Evolutionary conservation across 2,888 invertebrate species (phyloP), one percentile per base, ranked within the genome.

Genomic region (Eremobia ochroleuca): DNA sequence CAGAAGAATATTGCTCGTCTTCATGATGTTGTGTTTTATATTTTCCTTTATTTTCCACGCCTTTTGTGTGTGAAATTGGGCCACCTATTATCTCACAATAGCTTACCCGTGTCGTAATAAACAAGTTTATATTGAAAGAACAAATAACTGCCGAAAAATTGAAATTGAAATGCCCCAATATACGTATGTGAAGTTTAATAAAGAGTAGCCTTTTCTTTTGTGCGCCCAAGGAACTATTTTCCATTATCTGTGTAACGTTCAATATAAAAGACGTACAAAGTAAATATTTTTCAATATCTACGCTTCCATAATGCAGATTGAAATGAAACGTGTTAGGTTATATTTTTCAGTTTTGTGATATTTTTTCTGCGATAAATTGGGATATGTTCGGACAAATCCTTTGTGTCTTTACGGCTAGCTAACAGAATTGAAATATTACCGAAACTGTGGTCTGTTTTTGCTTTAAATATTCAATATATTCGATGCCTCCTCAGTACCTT

Each of bases 231-330:
- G 61, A 82, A 85, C 81, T 82, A 81, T 83, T 87, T 87, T 79
- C 85, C 71, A 87, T 87, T 87, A 87, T 77, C 76, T 82, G 66
- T 79, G 62, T 82, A 81, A 77, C 71, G 61, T 77, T 77, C 75
- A 76, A 84, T 87, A 85, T 82, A 85, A 78, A 85, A 82, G 31
- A 68, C 46, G 67, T 72, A 77, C 74, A 80, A 88, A 87, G 82
- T 81, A 79, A 83, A 87, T 88, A 82, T 83, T 85, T 85, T 83
- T 77, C 80, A 87, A 88, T 88, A 88, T 82, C 66, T 64, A 71
- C 64, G 79, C 76, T 82, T 76, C 67, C 61, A 77, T 76, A 77
- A 72, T 71, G 77, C 68, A 70, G 62, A 82, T 85, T 79, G 80
- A 61, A 79, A 81, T 87, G 66, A 80, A 81, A 76, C 68, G 49